Evolutionary conservation across 2,797 vertebrate species (phyloP).

Genomic region (Peromyscus aztecus): DNA sequence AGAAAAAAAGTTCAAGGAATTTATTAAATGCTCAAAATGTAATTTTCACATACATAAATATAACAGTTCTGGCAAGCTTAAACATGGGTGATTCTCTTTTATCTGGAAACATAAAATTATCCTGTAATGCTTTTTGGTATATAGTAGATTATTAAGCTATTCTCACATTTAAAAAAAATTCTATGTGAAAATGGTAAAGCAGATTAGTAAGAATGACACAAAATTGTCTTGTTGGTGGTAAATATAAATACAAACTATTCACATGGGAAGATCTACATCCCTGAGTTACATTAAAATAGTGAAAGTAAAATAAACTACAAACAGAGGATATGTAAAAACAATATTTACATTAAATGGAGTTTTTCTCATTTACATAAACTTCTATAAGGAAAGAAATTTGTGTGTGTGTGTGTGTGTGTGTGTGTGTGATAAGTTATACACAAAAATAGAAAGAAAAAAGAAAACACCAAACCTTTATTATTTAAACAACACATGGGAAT

Average conservation of each 20-base stretch:
- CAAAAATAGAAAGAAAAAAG: not conserved
- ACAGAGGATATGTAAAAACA: not conserved
- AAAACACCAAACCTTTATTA: not conserved
- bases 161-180: not conserved
- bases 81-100: not conserved
- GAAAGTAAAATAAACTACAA: not conserved
- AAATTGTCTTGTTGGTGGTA: not conserved
- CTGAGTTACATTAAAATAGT: not conserved
- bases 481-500: not conserved
- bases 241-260: not conserved
- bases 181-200: not conserved
- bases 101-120: too few relatives aligned
- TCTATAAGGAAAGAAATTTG: not conserved
- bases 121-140: not conserved
- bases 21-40: not conserved
- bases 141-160: not conserved
- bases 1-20: too few relatives aligned
- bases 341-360: not conserved
- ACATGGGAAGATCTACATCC: accelerated
- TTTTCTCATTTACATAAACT: not conserved
- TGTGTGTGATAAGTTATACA: too few relatives aligned
- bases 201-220: not conserved
- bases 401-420: too few relatives aligned
- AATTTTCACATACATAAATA: not conserved
- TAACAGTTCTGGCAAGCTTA: not conserved